These are phyloP conservation scores for Nasonia longicornis DNA, from an alignment of 1,140 invertebrate species.

Conservation along the genomic window DNA sequence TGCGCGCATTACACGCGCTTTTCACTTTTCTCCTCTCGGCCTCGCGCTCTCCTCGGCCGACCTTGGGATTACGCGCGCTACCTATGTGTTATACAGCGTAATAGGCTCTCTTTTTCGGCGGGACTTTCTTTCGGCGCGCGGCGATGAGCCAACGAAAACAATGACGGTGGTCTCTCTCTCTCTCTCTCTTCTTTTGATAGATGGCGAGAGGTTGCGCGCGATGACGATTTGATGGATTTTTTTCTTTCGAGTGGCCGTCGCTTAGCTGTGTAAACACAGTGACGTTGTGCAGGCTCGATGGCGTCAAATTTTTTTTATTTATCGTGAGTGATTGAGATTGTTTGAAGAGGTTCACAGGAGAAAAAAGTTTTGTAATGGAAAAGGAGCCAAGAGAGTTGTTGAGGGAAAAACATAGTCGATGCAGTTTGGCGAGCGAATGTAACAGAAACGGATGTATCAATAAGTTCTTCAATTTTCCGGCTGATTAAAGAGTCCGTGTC, in stretches of 20 bases:
- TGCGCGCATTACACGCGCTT: slow-evolving; percentile 17
- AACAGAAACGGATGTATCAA: not conserved
- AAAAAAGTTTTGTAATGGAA: too few species aligned
- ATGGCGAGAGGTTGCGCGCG: too few species aligned
- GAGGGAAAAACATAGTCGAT: too few species aligned
- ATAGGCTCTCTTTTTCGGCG: not conserved
- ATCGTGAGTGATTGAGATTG: too few species aligned
- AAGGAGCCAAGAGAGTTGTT: too few species aligned
- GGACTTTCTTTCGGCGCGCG: not conserved
- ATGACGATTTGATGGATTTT: not conserved
- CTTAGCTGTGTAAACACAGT: not conserved
- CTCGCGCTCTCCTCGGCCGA: slow-evolving; percentile 5
- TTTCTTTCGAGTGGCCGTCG: not conserved
- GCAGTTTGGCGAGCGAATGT: too few species aligned
- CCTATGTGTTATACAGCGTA: not conserved
- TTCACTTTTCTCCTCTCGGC: slow-evolving; percentile 22
- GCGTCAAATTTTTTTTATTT: too few species aligned
- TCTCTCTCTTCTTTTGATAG: not conserved
- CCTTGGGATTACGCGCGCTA: slow-evolving; percentile 22
- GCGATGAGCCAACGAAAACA: not conserved
- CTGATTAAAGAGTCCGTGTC: not conserved
- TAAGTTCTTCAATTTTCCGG: not conserved
- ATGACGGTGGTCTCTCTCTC: not conserved
- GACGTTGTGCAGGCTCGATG: too few species aligned
- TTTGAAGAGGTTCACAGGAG: too few species aligned